These are phyloP conservation scores for Malurus melanocephalus DNA, from an alignment of 2,113 vertebrate genomes.

Conservation along the genomic window DNA sequence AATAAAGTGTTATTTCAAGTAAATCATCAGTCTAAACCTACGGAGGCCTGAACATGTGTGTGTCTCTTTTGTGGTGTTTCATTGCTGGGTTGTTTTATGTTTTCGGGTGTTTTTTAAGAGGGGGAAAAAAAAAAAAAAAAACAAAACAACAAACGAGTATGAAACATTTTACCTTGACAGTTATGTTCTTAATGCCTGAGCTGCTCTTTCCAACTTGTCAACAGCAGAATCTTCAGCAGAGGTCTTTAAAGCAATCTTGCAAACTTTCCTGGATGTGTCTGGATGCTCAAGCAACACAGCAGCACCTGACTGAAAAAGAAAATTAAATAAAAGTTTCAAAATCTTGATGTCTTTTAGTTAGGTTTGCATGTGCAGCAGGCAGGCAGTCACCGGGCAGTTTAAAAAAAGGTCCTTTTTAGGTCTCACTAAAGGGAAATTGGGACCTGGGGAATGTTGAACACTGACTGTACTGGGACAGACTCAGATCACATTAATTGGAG, in stretches of 20 bases:
- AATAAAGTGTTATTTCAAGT: slow-evolving; percentile 30
- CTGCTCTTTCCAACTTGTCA: background rate
- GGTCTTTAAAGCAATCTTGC: background rate
- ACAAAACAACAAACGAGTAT: accelerated
- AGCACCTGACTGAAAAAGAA: background rate
- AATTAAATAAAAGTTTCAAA: background rate
- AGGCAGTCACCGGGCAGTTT: background rate
- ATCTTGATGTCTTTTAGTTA: accelerated
- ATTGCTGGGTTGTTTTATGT: accelerated
- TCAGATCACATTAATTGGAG: background rate
- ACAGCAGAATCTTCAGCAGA: background rate
- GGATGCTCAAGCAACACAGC: background rate
- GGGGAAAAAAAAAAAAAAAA: too few relatives aligned
- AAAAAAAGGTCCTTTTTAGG: too few relatives aligned
- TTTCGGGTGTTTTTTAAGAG: background rate
- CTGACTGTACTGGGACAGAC: background rate
- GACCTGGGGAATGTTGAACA: background rate
- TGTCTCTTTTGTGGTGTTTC: background rate
- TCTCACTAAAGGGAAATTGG: background rate
- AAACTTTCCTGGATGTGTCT: background rate
- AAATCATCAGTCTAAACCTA: background rate
- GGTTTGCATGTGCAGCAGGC: background rate
- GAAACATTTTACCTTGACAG: background rate
- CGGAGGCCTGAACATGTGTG: background rate
- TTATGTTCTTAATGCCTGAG: background rate